Evolutionary conservation across 2,888 invertebrate genomes (phyloP).

Genomic region (Pegoplata infirma): DNA sequence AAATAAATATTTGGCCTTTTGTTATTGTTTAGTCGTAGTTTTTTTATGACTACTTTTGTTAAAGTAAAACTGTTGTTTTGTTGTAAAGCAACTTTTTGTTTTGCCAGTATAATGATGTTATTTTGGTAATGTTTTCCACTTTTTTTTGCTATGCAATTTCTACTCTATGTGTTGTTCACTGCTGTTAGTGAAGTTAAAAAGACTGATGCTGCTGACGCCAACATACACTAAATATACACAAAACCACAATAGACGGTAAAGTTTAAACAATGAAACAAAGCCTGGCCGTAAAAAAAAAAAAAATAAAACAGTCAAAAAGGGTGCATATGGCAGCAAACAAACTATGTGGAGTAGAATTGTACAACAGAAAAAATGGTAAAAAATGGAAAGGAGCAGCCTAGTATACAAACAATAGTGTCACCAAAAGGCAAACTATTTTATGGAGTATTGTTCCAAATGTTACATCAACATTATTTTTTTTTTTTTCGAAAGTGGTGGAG

Average conservation of each 20-base stretch:
- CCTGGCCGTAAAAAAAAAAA: slow-evolving; percentile 10
- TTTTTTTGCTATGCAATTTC: slow-evolving; percentile 9
- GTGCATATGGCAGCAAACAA: slow-evolving; percentile 53
- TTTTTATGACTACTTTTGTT: slow-evolving; percentile 44
- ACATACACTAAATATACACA: slow-evolving; percentile 10
- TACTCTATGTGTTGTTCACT: not conserved
- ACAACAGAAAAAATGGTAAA: slow-evolving; percentile 18
- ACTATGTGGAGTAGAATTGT: slow-evolving; percentile 25
- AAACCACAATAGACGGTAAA: slow-evolving; percentile 63
- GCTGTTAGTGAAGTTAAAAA: slow-evolving; percentile 45
- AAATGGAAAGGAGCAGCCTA: not conserved
- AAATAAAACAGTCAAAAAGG: slow-evolving; percentile 33
- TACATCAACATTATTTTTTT: not conserved
- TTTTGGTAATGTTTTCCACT: slow-evolving; percentile 38
- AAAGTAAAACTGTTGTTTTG: slow-evolving; percentile 28
- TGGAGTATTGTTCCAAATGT: slow-evolving; percentile 42
- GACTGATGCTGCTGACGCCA: slow-evolving; percentile 45
- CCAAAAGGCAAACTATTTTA: slow-evolving; percentile 59
- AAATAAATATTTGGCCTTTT: slow-evolving; percentile 42
- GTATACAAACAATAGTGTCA: slow-evolving; percentile 58
- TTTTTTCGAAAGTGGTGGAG: slow-evolving; percentile 13
- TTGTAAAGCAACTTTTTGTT: slow-evolving; percentile 32
- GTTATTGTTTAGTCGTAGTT: slow-evolving; percentile 41
- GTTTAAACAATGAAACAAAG: slow-evolving; percentile 55
- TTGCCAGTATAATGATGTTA: slow-evolving; percentile 59